Percentiles rank a stretch among this genome's conserved stretches.
Conservation (phyloP, 2,797 vertebrate species). For the Amblyopsis hoosieri region DNA sequence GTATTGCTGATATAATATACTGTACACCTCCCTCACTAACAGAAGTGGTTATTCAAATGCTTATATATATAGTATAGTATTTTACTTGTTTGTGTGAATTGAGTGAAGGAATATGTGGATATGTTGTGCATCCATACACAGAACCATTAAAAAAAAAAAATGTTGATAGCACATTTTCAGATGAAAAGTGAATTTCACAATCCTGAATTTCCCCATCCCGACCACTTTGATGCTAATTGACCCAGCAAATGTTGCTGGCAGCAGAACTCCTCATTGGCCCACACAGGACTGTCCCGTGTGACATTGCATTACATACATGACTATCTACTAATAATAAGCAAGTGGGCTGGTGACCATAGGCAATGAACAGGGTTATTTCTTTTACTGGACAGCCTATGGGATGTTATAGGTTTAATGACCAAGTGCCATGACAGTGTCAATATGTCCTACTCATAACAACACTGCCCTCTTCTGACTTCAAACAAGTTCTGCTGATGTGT, state of each 20-base stretch:
- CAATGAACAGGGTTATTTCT: conserved; percentile 25
- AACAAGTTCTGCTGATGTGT: conserved; percentile 1
- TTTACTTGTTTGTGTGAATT: too few species aligned
- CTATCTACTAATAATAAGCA: neutral
- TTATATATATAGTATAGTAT: too few species aligned
- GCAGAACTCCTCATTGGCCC: neutral
- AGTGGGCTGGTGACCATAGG: neutral
- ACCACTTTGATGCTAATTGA: neutral
- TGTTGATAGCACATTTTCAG: neutral
- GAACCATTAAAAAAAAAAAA: too few species aligned
- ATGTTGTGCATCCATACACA: too few species aligned
- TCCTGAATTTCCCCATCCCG: neutral
- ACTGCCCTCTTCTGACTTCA: conserved; percentile 56
- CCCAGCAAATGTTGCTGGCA: neutral
- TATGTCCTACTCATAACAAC: conserved; percentile 19
- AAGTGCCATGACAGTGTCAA: conserved; percentile 24
- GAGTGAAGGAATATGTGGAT: too few species aligned
- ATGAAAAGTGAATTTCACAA: neutral
- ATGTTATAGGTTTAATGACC: conserved; percentile 24
- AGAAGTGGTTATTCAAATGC: too few species aligned
- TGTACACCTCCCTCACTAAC: too few species aligned
- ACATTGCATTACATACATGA: conserved; percentile 1
- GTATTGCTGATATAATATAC: too few species aligned
- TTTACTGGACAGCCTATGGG: conserved; percentile 24
- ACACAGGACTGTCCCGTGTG: conserved; percentile 9